A percentile compares a stretch with the other conserved stretches of the same genome.
These are phyloP conservation scores for Bilobella aurantiaca DNA, from an alignment of 1,140 invertebrate genomes.

Conservation along the genomic window DNA sequence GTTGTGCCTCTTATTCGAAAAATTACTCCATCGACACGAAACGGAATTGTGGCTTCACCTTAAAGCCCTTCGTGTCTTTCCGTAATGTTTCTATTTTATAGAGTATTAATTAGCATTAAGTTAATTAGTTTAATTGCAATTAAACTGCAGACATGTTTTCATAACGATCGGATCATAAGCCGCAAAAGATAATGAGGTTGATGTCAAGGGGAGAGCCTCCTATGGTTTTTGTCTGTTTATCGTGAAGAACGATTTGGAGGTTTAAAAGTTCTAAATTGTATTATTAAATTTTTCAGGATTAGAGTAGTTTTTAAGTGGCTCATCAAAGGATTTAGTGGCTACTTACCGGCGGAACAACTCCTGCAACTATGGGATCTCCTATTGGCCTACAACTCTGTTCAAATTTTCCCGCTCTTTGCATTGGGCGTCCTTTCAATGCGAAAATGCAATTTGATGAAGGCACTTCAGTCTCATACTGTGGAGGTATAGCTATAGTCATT, in stretches of 20 bases:
- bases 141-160: too few relatives aligned
- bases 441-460: conserved; percentile 83
- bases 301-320: conserved; percentile 90
- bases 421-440: conserved; percentile 82
- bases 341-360: conserved; percentile 80
- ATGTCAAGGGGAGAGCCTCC: too few relatives aligned
- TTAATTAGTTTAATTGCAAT: too few relatives aligned
- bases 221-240: too few relatives aligned
- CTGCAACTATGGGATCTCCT: conserved; percentile 85
- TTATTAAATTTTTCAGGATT: conserved; percentile 48
- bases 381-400: conserved; percentile 79
- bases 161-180: too few relatives aligned
- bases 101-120: too few relatives aligned
- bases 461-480: conserved; percentile 67
- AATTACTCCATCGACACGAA: conserved; percentile 79
- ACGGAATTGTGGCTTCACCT: conserved; percentile 83
- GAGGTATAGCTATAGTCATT: too few relatives aligned
- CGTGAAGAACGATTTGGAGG: too few relatives aligned
- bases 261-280: too few relatives aligned
- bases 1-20: conserved; percentile 73
- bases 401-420: conserved; percentile 74
- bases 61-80: conserved; percentile 70
- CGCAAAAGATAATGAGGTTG: too few relatives aligned
- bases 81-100: conserved; percentile 52
- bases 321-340: conserved; percentile 86